A percentile compares a stretch with the other conserved stretches of the same genome.
These are phyloP conservation scores for Eristalis arbustorum DNA, from an alignment of 2,888 invertebrate genomes.

Conservation along the genomic window DNA sequence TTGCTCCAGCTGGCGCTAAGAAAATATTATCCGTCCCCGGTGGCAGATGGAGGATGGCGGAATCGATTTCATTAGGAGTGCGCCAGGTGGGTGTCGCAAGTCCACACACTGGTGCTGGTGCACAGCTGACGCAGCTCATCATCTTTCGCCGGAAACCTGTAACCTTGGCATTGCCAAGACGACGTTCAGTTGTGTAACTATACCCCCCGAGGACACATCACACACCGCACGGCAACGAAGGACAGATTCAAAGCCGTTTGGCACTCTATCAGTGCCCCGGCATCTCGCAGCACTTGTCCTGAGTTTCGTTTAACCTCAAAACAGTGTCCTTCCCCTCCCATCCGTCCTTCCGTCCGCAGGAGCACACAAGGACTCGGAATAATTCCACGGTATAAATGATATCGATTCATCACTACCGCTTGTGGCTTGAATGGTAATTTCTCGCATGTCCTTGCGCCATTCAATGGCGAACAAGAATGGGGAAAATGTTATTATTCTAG, in stretches of 20 bases:
- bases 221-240: neutral
- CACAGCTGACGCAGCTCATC: neutral
- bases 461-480: slow-evolving; percentile 52
- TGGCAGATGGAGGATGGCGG: neutral
- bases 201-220: neutral
- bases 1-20: neutral
- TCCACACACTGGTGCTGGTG: neutral
- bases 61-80: neutral
- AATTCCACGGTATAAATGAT: slow-evolving; percentile 61
- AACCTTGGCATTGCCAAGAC: slow-evolving; percentile 36
- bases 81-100: neutral
- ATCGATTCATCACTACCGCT: slow-evolving; percentile 67
- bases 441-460: slow-evolving; percentile 64
- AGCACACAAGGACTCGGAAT: slow-evolving; percentile 25
- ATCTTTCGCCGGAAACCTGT: neutral
- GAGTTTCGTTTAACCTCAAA: slow-evolving; percentile 38
- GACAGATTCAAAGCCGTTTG: slow-evolving; percentile 2
- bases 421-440: slow-evolving; percentile 70
- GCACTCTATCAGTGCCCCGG: slow-evolving; percentile 1
- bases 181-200: neutral
- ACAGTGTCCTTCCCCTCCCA: neutral
- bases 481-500: slow-evolving; percentile 66
- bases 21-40: neutral
- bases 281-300: neutral
- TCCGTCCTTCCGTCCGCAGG: neutral